These are phyloP conservation scores for Lamprotornis superbus DNA, from an alignment of 2,113 vertebrate genomes.

Conservation along the genomic window DNA sequence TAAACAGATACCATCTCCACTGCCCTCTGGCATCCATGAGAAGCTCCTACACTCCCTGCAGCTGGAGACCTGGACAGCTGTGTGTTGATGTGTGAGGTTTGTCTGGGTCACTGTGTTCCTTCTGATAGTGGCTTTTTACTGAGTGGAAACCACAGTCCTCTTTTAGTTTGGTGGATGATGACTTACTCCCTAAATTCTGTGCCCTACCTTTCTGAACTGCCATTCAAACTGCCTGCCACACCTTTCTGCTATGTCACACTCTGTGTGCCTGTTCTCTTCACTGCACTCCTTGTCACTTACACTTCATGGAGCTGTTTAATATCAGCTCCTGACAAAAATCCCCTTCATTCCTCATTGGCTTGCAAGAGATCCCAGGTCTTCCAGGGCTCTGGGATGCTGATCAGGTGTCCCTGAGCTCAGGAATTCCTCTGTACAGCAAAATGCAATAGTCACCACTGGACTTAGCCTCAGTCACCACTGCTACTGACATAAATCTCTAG, in stretches of 20 bases:
- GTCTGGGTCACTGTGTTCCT: background rate
- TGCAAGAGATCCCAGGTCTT: too few relatives aligned
- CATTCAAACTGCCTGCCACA: accelerated
- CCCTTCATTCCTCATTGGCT: background rate
- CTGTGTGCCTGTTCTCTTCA: background rate
- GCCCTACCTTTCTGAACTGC: background rate
- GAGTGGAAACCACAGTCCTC: background rate
- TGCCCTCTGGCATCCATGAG: background rate
- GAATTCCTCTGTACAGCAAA: background rate
- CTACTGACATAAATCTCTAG: background rate
- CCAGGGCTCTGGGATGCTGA: too few relatives aligned
- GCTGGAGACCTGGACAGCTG: background rate
- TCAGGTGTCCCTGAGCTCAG: background rate
- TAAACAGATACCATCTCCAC: background rate
- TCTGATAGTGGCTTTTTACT: background rate
- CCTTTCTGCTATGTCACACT: background rate
- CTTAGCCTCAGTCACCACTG: background rate
- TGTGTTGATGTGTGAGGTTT: background rate
- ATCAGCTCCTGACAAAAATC: background rate
- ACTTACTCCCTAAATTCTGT: background rate
- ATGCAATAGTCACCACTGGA: background rate
- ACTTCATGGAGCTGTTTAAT: background rate
- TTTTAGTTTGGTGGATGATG: background rate
- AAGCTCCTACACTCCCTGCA: background rate
- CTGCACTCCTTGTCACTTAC: background rate